Percentiles rank a stretch among this genome's conserved stretches.
Conservation (phyloP, 2,888 invertebrate species). For the Vandiemenella viatica region DNA sequence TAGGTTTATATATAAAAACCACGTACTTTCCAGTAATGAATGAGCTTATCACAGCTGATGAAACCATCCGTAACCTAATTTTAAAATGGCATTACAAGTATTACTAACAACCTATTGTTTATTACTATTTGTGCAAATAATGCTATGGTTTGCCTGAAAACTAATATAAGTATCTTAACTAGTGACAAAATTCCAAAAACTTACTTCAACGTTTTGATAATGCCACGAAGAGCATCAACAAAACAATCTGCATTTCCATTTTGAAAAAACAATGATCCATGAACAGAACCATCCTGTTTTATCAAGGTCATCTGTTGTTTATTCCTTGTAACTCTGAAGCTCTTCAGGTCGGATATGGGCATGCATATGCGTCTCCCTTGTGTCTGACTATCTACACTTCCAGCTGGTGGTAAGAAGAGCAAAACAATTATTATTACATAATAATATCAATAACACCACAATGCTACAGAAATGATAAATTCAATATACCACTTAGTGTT, state of each 20-base stretch:
- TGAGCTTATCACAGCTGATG: no score
- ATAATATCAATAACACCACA: neutral
- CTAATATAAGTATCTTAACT: no score
- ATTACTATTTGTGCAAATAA: no score
- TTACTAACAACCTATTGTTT: no score
- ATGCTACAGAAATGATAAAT: neutral
- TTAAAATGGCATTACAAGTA: no score
- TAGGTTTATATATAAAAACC: no score
- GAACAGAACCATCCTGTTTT: constrained; percentile 52
- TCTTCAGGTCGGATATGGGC: constrained; percentile 45
- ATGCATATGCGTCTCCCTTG: constrained; percentile 21
- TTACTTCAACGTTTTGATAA: no score
- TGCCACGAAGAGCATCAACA: constrained; percentile 41
- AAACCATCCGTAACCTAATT: no score
- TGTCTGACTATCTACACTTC: constrained; percentile 4
- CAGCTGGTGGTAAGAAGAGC: neutral
- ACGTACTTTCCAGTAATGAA: no score
- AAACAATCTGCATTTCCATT: constrained; percentile 73
- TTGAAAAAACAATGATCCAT: constrained; percentile 75
- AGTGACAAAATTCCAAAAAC: no score
- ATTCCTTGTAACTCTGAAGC: constrained; percentile 37
- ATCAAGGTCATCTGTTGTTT: constrained; percentile 45
- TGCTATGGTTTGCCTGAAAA: no score
- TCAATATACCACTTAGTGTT: constrained; percentile 36
- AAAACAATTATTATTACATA: neutral